Evolutionary conservation across 2,113 vertebrate species (phyloP), one percentile per base, ranked within the genome.

Genomic region (Zosterops lateralis): DNA sequence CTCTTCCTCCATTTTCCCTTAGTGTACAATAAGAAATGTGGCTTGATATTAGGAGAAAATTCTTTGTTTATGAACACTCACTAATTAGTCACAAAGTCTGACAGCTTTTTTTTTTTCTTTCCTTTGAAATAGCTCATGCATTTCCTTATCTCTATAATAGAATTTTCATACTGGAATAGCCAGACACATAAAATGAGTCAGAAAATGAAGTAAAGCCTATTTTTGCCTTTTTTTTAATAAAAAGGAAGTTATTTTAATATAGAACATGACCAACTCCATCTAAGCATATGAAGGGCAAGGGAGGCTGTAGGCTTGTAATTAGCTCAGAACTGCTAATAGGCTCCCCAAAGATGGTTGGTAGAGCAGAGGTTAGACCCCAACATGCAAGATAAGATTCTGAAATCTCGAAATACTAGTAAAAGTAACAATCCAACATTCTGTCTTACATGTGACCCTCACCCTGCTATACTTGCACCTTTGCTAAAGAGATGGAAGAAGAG

Each of bases 81-180:
- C 31, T 75, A 84, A 80, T 96, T 92, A 84, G 38, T 32, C 57
- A 73, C 64, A 91, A 91, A 84, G n/a, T 50, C 21, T 78, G 82
- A 64, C 26, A 74, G 51, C 42, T 93, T 89, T 67, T 68, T 32
- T 4, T 19, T 12, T 5, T 3, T 91, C 22, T 88, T 77, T 91
- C 22, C 44, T 96, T 95, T 93, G 94, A 85, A 94, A 77, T 45
- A 94, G 22, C 64, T 86, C 4, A 18, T 70, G 38, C 31, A 14
- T 94, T 96, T 91, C 21, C n/a, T 88, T 24, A 38, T 82, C 50
- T 90, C 71, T 53, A 65, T 42, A 89, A 11, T 53, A 86, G 77
- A 95, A 70, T 64, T 93, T 65, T 96, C 32, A n/a, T 34, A 42
- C n/a, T 67, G 76, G 92, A 94, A 73, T 81, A 76, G 17, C 87